phyloP scores from a whole-genome alignment of 2,888 invertebrate species.

The Cheilosia scutellata region DNA sequence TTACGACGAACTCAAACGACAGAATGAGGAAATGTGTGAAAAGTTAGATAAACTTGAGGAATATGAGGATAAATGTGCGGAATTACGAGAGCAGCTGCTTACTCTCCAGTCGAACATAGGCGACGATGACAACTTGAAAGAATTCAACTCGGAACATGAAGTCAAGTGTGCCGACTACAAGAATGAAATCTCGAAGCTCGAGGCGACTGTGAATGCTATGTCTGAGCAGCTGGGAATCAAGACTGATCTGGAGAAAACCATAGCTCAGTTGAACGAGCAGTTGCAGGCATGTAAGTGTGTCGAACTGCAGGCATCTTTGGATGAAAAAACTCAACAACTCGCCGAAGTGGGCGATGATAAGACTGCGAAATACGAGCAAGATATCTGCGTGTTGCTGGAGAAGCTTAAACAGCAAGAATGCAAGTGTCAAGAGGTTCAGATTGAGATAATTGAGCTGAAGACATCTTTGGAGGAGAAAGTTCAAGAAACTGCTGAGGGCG shows the following conservation, averaged over 20 bases:
- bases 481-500: slow-evolving; percentile 19
- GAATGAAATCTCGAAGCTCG: slow-evolving; percentile 13
- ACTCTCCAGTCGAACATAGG: neutral
- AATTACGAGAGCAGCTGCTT: slow-evolving; percentile 17
- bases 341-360: neutral
- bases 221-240: neutral
- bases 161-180: slow-evolving; percentile 26
- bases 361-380: slow-evolving; percentile 31
- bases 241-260: slow-evolving; percentile 12
- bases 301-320: slow-evolving; percentile 20
- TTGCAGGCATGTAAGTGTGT: slow-evolving; percentile 17
- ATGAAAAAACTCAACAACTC: slow-evolving; percentile 35
- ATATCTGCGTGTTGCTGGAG: slow-evolving; percentile 36
- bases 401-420: slow-evolving; percentile 48
- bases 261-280: slow-evolving; percentile 8
- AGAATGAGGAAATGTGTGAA: slow-evolving; percentile 18
- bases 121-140: neutral
- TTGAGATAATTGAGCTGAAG: slow-evolving; percentile 58
- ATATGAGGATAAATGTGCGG: neutral
- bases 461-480: slow-evolving; percentile 52
- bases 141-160: neutral
- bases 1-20: slow-evolving; percentile 38
- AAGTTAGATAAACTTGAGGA: slow-evolving; percentile 4
- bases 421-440: slow-evolving; percentile 53
- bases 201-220: neutral